Conservation (phyloP, 2,888 invertebrate species). For the Hymenopus coronatus region DNA sequence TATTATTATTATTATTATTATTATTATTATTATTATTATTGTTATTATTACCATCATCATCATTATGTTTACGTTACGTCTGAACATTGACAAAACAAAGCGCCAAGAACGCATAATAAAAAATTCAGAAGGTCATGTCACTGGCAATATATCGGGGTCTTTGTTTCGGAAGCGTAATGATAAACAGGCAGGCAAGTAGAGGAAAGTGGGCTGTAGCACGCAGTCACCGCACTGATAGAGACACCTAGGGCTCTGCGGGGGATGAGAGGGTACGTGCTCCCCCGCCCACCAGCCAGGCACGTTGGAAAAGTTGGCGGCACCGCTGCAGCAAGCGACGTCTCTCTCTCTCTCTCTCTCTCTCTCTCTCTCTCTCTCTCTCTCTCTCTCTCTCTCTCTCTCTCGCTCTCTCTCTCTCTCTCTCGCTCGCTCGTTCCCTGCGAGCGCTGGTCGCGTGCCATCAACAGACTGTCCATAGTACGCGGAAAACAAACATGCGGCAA, state of each 20-base stretch:
- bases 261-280: not conserved
- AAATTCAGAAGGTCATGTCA: not conserved
- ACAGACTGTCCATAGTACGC: not conserved
- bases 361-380: not conserved
- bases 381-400: not conserved
- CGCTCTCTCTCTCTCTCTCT: too few species aligned
- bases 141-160: not conserved
- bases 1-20: too few species aligned
- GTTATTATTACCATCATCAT: too few species aligned
- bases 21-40: too few species aligned
- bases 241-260: not conserved
- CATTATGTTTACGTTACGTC: too few species aligned
- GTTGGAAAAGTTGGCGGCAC: not conserved
- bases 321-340: not conserved
- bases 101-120: not conserved
- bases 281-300: not conserved
- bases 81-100: too few species aligned
- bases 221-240: not conserved
- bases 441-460: not conserved
- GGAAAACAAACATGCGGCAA: not conserved
- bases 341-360: not conserved
- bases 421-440: not conserved
- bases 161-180: not conserved
- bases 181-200: not conserved
- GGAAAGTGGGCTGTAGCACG: not conserved